These are phyloP conservation scores for Meriones psammophilus DNA, from an alignment of 2,797 vertebrate species.

Conservation along the genomic window DNA sequence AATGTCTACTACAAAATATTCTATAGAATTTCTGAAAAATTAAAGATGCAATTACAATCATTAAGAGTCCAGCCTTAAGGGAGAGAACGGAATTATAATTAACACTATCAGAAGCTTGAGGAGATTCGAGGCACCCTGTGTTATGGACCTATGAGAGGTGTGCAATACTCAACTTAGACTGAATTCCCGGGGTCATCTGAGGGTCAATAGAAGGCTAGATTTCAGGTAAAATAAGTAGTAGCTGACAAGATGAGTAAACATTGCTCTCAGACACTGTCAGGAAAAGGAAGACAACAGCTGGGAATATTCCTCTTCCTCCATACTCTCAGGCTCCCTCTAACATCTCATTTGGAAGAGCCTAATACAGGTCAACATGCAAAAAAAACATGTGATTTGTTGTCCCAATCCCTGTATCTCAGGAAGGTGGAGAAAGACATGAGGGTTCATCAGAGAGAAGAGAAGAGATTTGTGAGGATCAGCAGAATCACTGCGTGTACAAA, in stretches of 20 bases:
- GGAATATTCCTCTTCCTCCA: neutral
- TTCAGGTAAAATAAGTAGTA: neutral
- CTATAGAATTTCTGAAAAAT: neutral
- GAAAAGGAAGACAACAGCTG: neutral
- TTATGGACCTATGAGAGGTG: neutral
- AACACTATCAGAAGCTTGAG: neutral
- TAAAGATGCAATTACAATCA: neutral
- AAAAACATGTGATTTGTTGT: neutral
- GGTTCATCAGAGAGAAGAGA: neutral
- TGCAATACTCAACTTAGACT: fast-evolving
- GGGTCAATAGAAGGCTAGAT: neutral
- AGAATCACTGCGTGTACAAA: neutral
- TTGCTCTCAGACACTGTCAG: neutral
- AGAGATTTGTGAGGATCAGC: neutral
- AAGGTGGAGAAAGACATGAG: neutral
- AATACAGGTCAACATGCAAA: neutral
- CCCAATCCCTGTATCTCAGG: neutral
- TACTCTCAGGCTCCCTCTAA: neutral
- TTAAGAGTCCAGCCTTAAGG: neutral
- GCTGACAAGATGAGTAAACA: neutral
- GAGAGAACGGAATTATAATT: neutral
- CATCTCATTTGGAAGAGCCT: neutral
- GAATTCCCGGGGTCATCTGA: neutral
- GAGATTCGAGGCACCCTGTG: neutral
- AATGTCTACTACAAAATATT: neutral